Evolutionary conservation across 2,113 vertebrate species (phyloP).

Genomic region (Seriola rivoliana): DNA sequence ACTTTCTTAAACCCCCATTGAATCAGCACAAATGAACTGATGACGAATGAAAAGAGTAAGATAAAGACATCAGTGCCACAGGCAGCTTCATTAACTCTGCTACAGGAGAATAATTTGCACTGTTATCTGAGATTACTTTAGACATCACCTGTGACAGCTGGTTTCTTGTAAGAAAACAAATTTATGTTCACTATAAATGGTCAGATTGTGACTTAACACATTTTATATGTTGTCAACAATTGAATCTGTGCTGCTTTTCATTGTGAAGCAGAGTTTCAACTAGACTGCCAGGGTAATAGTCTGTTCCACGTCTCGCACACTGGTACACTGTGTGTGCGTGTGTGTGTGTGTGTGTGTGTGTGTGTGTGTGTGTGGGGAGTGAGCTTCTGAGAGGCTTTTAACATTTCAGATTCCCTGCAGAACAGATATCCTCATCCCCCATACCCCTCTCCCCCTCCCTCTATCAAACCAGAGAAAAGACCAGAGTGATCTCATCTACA

Average conservation of each 20-base stretch:
- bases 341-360: neutral
- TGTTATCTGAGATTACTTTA: no score
- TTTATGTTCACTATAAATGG: neutral
- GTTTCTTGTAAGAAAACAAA: neutral
- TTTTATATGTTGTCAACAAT: neutral
- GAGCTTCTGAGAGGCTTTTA: slow-evolving; percentile 51
- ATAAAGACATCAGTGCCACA: neutral
- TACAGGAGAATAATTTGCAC: neutral
- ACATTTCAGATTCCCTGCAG: slow-evolving; percentile 60
- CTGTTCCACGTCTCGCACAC: slow-evolving; percentile 51
- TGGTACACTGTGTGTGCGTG: slow-evolving; percentile 11
- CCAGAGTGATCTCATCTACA: slow-evolving; percentile 53
- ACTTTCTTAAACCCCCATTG: neutral
- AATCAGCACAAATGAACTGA: slow-evolving; percentile 9
- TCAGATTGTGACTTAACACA: neutral
- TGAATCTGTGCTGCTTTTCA: neutral
- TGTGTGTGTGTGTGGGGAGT: slow-evolving; percentile 3
- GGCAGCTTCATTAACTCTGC: neutral
- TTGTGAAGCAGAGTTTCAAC: neutral
- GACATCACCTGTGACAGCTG: neutral
- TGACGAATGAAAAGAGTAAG: slow-evolving; percentile 9
- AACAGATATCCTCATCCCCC: slow-evolving; percentile 24
- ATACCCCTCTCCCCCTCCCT: neutral
- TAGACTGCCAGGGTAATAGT: neutral
- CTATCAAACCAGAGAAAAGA: slow-evolving; percentile 38